Percentiles rank a stretch among this genome's conserved stretches.
Evolutionary conservation across 2,797 vertebrate species (phyloP).

Genomic region (Pantherophis alleghaniensis): DNA sequence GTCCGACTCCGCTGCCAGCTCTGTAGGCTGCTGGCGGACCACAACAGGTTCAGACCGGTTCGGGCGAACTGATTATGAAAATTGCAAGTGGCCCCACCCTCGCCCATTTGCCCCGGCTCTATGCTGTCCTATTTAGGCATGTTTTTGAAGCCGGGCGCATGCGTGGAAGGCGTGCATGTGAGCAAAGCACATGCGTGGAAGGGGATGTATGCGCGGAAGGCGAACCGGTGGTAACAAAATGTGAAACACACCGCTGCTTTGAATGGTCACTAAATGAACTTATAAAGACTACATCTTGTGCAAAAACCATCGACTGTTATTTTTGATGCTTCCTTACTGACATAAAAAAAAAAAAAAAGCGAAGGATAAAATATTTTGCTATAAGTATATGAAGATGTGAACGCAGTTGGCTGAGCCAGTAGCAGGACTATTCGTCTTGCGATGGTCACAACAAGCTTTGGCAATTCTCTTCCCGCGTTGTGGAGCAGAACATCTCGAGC

Average conservation of each 20-base stretch:
- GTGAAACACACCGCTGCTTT: background rate
- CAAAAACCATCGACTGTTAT: background rate
- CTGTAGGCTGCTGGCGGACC: no score
- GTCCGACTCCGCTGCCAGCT: no score
- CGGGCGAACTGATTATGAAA: no score
- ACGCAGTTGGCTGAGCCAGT: background rate
- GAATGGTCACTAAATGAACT: background rate
- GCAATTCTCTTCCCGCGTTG: background rate
- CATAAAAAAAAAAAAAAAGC: background rate
- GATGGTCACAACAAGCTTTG: background rate
- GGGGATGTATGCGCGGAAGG: no score
- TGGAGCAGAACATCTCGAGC: background rate
- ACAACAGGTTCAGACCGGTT: no score
- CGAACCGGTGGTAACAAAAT: no score
- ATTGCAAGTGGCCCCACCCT: no score
- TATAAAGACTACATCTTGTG: background rate
- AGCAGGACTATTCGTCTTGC: background rate
- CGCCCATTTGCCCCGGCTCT: no score
- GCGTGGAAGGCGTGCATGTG: no score
- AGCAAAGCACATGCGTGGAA: no score
- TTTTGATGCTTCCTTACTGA: constrained; percentile 1
- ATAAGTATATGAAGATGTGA: background rate
- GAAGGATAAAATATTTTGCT: background rate
- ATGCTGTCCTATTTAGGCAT: no score
- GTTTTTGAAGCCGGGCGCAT: no score